Percentiles rank a stretch among this genome's conserved stretches.
Evolutionary conservation across 2,888 invertebrate genomes (phyloP).

Genomic region (Crossocerus cetratus): DNA sequence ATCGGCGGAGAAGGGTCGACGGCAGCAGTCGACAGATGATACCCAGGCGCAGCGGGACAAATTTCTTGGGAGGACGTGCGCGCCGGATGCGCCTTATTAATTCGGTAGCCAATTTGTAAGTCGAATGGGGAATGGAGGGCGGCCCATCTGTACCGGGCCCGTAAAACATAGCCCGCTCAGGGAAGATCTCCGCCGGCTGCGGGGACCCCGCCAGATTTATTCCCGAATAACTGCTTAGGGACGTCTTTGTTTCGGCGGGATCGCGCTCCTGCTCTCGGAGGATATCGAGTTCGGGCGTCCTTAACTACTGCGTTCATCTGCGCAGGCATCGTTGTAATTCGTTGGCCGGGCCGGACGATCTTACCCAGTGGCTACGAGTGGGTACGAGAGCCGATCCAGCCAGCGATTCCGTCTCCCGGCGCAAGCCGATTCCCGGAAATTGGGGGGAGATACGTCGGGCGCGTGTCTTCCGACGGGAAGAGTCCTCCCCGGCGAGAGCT

Average conservation of each 20-base stretch:
- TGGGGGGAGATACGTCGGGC: constrained; percentile 60
- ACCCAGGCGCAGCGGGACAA: background rate
- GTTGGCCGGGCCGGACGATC: constrained; percentile 26
- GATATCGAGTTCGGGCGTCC: constrained; percentile 31
- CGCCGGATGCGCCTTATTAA: background rate
- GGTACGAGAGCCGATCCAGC: constrained; percentile 48
- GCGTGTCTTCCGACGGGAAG: constrained; percentile 69
- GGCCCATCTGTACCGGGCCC: background rate
- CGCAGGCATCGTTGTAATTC: constrained; percentile 24
- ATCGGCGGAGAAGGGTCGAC: background rate
- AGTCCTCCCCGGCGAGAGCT: constrained; percentile 33
- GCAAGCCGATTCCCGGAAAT: constrained; percentile 62
- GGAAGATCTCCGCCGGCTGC: background rate
- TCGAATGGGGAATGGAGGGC: background rate
- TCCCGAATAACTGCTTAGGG: constrained; percentile 37
- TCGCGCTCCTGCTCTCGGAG: constrained; percentile 29
- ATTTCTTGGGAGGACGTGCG: background rate
- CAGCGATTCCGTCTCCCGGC: constrained; percentile 55
- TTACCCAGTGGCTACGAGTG: constrained; percentile 46
- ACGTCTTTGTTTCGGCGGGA: constrained; percentile 44
- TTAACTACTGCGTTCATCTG: constrained; percentile 55
- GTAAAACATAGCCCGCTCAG: background rate
- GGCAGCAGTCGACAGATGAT: background rate
- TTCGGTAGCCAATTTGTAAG: constrained; percentile 5
- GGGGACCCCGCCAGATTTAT: constrained; percentile 1